Conservation (phyloP, 2,888 invertebrate species). For the Dioctria linearis region DNA sequence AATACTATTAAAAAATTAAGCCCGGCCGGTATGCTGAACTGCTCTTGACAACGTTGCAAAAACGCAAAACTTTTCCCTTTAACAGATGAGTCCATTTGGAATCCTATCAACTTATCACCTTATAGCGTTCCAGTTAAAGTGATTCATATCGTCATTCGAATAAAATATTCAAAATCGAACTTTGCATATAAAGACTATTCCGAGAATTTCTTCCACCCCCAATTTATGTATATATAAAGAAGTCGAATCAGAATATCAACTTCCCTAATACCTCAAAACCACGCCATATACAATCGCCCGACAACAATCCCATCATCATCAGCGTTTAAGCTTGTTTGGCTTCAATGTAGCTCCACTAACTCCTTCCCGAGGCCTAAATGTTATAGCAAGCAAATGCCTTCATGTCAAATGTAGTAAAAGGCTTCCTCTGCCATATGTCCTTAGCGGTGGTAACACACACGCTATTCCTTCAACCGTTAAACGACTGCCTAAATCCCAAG, state of each 20-base stretch:
- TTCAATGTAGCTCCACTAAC: conserved; percentile 46
- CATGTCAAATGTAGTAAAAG: conserved; percentile 49
- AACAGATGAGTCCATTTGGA: too few species aligned
- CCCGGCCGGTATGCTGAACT: too few species aligned
- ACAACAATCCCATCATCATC: conserved; percentile 52
- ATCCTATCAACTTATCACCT: too few species aligned
- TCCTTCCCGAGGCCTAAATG: conserved; percentile 21
- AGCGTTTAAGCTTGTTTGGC: conserved; percentile 53
- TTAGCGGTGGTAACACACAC: conserved; percentile 13
- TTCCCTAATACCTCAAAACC: conserved; percentile 53
- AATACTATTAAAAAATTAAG: too few species aligned
- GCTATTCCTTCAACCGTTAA: conserved; percentile 38
- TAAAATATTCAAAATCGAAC: conserved; percentile 44
- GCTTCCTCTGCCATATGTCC: conserved; percentile 51
- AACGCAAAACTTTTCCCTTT: too few species aligned
- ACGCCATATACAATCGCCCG: conserved; percentile 45
- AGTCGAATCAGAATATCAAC: conserved; percentile 44
- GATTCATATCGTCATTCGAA: conserved; percentile 43
- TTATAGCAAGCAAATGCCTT: conserved; percentile 9
- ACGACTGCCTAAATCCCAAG: conserved; percentile 50
- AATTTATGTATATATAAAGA: neutral
- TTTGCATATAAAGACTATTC: conserved; percentile 38
- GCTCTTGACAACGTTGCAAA: too few species aligned
- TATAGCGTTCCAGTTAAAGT: neutral
- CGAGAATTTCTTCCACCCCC: conserved; percentile 30